Base-by-base conservation (phyloP, 2,797 vertebrate species). In the Pyrocephalus nanus region DNA sequence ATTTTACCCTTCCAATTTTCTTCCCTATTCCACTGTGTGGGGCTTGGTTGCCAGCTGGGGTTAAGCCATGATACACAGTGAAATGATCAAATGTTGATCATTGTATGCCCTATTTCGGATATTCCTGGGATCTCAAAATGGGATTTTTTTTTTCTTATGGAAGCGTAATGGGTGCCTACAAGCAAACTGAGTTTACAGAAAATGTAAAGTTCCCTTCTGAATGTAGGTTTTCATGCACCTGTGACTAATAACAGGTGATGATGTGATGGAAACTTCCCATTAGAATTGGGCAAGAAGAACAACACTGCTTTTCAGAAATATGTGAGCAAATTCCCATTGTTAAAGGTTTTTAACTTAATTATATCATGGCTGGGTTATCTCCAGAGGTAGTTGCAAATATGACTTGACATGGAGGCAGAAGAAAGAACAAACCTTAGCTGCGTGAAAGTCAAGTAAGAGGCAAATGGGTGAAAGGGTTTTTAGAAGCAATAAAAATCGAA, bases 401-500 rank as follows among this genome's bases (percentile, higher is more conserved):
- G 8, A 9, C 34, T 86, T 70, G 88, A 55, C 6, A 1, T 48
- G 42, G 48, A 67, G 54, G 13, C 3, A 17, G 65, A 45, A 48
- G 26, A 83, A 64, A 45, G 32, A 3, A 53, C 36, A 86, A 90
- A 88, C 14, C 10, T 95, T 77, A 84, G 20, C 64, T 91, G 10
- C 50, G 62, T 92, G 72, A 62, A 93, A 97, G 90, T 96, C 62
- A 83, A 70, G 30, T 58, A 92, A 90, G 42, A 96, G 79, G 79
- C 82, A 96, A 95, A 92, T 74, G 36, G 51, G 75, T 89, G 55
- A 92, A 60, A 69, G 71, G 38, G 57, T 40, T 96, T 89, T 96
- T 70, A 85, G 61, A 91, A 74, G 60, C n/a, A 89, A 70, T 96
- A 81, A 96, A 95, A 94, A 80, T 66, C 79, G 30, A 94, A 69